Evolutionary conservation across 2,888 invertebrate genomes (phyloP), one percentile per base, ranked within the genome.

Genomic region (Luperina nickerlii): DNA sequence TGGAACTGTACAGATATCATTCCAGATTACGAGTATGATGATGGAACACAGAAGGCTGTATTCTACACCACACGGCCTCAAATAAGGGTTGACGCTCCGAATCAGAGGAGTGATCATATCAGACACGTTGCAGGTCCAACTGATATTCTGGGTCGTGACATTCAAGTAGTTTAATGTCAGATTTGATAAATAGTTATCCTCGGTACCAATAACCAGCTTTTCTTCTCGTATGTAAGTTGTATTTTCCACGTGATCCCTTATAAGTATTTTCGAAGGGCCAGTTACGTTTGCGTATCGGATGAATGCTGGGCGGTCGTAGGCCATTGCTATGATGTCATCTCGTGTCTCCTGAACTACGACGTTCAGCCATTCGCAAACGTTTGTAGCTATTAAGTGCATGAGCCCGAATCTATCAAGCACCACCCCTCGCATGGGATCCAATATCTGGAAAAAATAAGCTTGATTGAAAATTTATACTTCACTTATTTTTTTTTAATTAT

Each of bases 321-420:
- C 96, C 54, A 97, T 94, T 4, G 95, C 92, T 38, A 98, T 97
- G 79, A 99, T 98, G 93, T 99, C 99, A 91, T 99, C 98, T 92
- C 98, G 98, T 3, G 99, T 99, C 93, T 99, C 99, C 92, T 98
- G 98, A 24, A 99, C 98, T 48, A 99, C 97, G 2, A 99, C 98
- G 93, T 98, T 98, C 11, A 99, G 95, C 99, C 99, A 99, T 90
- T 99, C 99, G 95, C 99, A 99, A 20, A 99, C 96, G 93, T 99
- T 99, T 24, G 99, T 99, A 2, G 99, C 99, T 83, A 99, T 98
- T 97, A 99, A 97, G 93, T 99, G 99, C 99, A 99, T 99, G 24
- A 99, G 97, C 0, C 99, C 99, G 89, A 99, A 98, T 88, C 99
- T 97, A n/a, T 96, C 96, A 7, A 97, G 87, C 0, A 97, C 96